A percentile compares a stretch with the other conserved stretches of the same genome.
phyloP scores from a whole-genome alignment of 1,140 invertebrate genomes.

The Pachypeltis micranthus region DNA sequence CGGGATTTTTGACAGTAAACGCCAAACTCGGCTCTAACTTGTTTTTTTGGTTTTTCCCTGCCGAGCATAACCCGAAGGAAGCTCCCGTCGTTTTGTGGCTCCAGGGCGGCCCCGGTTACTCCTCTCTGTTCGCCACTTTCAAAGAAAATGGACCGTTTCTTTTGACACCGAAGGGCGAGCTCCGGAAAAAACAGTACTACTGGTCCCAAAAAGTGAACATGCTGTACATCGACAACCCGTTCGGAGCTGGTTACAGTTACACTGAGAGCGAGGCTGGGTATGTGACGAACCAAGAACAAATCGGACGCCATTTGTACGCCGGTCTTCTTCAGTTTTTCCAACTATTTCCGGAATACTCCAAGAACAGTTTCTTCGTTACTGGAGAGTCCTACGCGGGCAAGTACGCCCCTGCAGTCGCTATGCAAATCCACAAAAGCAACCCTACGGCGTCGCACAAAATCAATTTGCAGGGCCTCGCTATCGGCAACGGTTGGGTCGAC shows the following conservation, averaged over 20 bases:
- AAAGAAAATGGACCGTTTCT: conserved; percentile 41
- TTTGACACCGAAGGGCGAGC: background rate
- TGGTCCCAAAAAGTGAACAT: conserved; percentile 53
- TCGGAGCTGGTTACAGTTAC: conserved; percentile 25
- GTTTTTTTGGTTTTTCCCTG: conserved; percentile 70
- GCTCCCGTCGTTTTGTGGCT: conserved; percentile 61
- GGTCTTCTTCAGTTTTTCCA: conserved; percentile 58
- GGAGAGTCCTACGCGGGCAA: conserved; percentile 48
- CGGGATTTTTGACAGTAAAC: conserved; percentile 60
- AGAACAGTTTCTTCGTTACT: conserved; percentile 29
- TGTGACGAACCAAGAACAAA: conserved; percentile 22
- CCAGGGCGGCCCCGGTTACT: conserved; percentile 60
- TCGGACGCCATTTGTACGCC: conserved; percentile 52
- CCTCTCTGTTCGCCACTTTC: conserved; percentile 59
- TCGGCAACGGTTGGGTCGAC: conserved; percentile 76
- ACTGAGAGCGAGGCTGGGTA: conserved; percentile 13
- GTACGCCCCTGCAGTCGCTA: conserved; percentile 40
- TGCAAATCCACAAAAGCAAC: conserved; percentile 40
- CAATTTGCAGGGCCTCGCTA: conserved; percentile 59
- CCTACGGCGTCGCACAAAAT: conserved; percentile 46
- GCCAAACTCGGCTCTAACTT: conserved; percentile 44
- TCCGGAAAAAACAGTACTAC: background rate
- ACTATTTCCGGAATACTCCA: conserved; percentile 37
- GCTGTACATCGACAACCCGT: conserved; percentile 67
- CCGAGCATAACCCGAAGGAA: conserved; percentile 36